A percentile compares a stretch with the other conserved stretches of the same genome.
These are phyloP conservation scores for Aldabrachelys gigantea DNA, from an alignment of 2,113 vertebrate species.

Conservation along the genomic window DNA sequence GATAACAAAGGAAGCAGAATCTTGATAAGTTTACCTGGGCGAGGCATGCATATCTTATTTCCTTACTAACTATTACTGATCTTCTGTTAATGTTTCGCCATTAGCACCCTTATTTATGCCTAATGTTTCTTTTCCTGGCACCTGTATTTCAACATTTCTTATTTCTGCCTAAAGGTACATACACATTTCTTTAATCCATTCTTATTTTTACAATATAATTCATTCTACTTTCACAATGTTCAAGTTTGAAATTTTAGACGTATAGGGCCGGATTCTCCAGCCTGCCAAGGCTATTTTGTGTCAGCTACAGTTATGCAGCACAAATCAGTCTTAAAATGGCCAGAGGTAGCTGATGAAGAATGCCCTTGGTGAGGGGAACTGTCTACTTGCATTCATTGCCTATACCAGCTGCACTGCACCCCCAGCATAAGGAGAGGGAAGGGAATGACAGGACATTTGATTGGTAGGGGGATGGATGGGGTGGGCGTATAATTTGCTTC, in stretches of 20 bases:
- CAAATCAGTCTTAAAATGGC: neutral
- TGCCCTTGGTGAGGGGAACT: neutral
- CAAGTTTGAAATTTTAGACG: neutral
- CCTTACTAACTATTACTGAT: too few relatives aligned
- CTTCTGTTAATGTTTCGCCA: too few relatives aligned
- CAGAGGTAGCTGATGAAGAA: neutral
- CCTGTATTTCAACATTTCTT: too few relatives aligned
- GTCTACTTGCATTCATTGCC: neutral
- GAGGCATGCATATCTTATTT: too few relatives aligned
- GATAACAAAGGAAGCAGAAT: too few relatives aligned
- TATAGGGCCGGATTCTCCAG: neutral
- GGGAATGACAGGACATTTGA: neutral
- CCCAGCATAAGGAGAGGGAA: rapidly evolving
- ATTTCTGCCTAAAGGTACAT: too few relatives aligned
- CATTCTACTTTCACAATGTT: too few relatives aligned
- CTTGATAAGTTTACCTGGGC: too few relatives aligned
- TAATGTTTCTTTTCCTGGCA: too few relatives aligned
- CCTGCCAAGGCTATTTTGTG: neutral
- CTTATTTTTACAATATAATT: too few relatives aligned
- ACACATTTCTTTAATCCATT: too few relatives aligned
- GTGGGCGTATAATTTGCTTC: neutral
- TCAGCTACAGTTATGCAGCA: neutral
- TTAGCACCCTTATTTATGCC: too few relatives aligned
- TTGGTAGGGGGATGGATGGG: rapidly evolving
- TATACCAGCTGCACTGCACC: neutral